Percentiles rank a stretch among this genome's conserved stretches.
Conservation (phyloP, 1,140 invertebrate species). For the Tetraneura akinire region DNA sequence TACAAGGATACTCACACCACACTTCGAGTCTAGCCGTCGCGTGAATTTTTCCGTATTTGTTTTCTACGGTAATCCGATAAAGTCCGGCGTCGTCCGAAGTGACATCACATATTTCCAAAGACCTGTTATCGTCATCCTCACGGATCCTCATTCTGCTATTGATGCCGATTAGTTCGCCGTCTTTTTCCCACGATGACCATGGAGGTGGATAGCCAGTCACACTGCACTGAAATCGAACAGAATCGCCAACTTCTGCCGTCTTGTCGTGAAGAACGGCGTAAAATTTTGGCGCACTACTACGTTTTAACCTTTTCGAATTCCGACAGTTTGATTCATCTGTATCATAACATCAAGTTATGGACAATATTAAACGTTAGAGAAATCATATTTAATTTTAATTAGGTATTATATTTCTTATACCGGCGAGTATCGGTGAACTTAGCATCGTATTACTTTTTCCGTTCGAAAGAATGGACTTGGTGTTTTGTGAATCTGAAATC, state of each 20-base stretch:
- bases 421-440: conserved; percentile 2
- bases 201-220: conserved; percentile 75
- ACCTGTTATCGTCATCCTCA: conserved; percentile 74
- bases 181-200: conserved; percentile 80
- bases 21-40: conserved; percentile 79
- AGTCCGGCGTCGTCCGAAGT: conserved; percentile 76
- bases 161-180: conserved; percentile 68
- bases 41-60: conserved; percentile 78
- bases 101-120: conserved; percentile 77
- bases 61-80: conserved; percentile 78
- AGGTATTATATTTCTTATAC: not conserved
- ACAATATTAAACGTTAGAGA: not conserved
- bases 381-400: not conserved
- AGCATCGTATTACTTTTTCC: conserved; percentile 54
- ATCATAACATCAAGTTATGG: not conserved
- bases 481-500: not conserved
- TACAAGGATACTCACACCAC: conserved; percentile 65
- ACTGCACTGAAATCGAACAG: conserved; percentile 76
- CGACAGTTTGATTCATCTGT: conserved; percentile 17
- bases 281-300: conserved; percentile 71
- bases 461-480: conserved; percentile 48
- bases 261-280: conserved; percentile 84
- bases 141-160: conserved; percentile 69
- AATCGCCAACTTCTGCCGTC: conserved; percentile 80
- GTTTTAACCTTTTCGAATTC: conserved; percentile 20